phyloP scores from a whole-genome alignment of 2,888 invertebrate species.

The Athetis lepigone region DNA sequence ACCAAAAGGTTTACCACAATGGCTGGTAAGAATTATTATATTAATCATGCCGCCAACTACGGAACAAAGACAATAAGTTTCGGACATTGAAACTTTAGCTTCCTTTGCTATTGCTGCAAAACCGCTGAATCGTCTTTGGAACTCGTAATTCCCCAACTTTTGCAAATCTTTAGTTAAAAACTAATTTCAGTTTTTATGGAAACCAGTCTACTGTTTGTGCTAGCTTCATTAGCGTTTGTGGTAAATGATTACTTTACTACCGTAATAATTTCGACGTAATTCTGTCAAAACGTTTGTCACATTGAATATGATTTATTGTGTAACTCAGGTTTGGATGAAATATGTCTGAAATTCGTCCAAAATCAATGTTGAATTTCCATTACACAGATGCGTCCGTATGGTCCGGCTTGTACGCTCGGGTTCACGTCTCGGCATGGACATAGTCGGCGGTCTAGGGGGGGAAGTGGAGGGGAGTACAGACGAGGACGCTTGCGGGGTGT shows the following conservation, averaged over 20 bases:
- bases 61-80: constrained; percentile 59
- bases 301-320: not conserved
- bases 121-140: constrained; percentile 54
- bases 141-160: constrained; percentile 58
- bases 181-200: constrained; percentile 21
- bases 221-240: not conserved
- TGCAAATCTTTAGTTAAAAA: constrained; percentile 40
- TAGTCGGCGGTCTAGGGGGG: constrained; percentile 87
- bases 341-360: not conserved
- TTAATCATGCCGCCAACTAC: constrained; percentile 46
- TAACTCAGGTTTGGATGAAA: not conserved
- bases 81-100: constrained; percentile 57
- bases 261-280: not conserved
- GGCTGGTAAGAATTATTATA: constrained; percentile 50
- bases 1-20: constrained; percentile 26
- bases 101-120: constrained; percentile 50
- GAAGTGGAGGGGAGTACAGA: constrained; percentile 78
- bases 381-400: constrained; percentile 85
- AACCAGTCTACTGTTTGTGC: not conserved
- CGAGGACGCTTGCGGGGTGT: constrained; percentile 86
- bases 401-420: constrained; percentile 87
- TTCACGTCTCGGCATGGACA: constrained; percentile 89
- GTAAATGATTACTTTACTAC: not conserved
- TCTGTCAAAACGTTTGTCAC: not conserved
- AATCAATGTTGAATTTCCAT: constrained; percentile 2